Percentiles rank a stretch among this genome's conserved stretches.
phyloP scores from a whole-genome alignment of 2,797 vertebrate genomes.

The Eptatretus atami region DNA sequence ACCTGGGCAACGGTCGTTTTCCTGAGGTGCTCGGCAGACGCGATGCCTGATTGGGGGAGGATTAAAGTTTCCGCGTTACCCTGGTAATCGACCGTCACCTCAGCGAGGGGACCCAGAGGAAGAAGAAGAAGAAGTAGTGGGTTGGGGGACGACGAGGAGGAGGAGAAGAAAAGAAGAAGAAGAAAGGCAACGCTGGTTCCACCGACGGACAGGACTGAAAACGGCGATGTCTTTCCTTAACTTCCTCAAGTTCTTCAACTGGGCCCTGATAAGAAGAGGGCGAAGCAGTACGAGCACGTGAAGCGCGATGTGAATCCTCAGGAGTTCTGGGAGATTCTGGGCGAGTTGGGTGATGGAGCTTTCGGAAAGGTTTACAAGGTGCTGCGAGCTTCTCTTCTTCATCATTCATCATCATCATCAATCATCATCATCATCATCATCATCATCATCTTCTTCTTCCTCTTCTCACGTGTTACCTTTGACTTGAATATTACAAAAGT shows the following conservation, averaged over 20 bases:
- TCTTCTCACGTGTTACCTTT: too few species aligned
- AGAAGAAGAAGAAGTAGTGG: too few species aligned
- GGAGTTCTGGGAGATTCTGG: conserved; percentile 80
- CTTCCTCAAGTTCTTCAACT: conserved; percentile 92
- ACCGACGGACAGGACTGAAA: background rate
- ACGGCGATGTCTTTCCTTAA: conserved; percentile 81
- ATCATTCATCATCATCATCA: too few species aligned
- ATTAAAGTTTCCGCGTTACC: too few species aligned
- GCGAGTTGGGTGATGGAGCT: conserved; percentile 76
- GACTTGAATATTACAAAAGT: too few species aligned
- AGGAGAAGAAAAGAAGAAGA: conserved; percentile 25
- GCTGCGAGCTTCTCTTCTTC: background rate
- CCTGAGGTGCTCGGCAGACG: too few species aligned
- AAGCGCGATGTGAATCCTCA: conserved; percentile 73
- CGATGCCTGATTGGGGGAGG: too few species aligned
- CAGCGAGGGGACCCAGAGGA: too few species aligned
- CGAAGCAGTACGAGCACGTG: conserved; percentile 88
- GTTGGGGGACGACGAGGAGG: conserved; percentile 18
- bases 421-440: too few species aligned
- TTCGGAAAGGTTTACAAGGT: conserved; percentile 95
- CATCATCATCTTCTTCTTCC: background rate
- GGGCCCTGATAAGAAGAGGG: conserved; percentile 69
- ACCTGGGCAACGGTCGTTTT: too few species aligned
- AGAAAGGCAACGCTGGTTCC: too few species aligned
- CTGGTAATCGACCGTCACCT: too few species aligned